Conservation (phyloP, 2,797 vertebrate genomes). For the Gobio occitaniae region DNA sequence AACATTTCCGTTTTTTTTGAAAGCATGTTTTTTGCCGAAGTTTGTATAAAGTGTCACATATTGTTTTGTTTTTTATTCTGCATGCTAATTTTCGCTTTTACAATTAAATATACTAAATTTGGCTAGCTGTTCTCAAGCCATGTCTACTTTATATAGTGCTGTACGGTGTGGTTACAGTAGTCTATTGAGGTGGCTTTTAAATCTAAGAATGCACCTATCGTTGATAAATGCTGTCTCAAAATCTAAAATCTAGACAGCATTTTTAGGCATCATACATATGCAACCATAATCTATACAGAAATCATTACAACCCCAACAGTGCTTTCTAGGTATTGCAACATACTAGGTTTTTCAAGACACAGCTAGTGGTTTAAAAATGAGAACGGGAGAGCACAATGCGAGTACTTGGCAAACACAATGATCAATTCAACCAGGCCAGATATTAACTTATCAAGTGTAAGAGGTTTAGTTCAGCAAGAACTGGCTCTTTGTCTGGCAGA, state of each 20-base stretch:
- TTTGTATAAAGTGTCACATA: not conserved
- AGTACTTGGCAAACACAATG: constrained; percentile 20
- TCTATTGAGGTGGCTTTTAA: not conserved
- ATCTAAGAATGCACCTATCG: not conserved
- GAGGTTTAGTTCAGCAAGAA: constrained; percentile 40
- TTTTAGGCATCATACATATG: not conserved
- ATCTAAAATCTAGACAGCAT: not conserved
- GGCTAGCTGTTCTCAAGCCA: not conserved
- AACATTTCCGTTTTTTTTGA: not conserved
- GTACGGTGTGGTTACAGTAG: not conserved
- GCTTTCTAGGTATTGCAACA: not conserved
- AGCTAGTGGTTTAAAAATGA: not conserved
- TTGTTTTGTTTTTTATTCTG: not conserved
- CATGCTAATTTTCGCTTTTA: not conserved
- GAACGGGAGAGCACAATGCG: not conserved
- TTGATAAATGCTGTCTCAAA: not conserved
- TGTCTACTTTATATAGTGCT: too few species aligned
- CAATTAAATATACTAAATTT: not conserved
- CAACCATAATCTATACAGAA: not conserved
- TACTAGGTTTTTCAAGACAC: not conserved
- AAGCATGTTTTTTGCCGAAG: not conserved
- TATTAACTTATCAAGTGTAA: constrained; percentile 35
- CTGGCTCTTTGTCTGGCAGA: constrained; percentile 20
- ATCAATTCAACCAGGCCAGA: constrained; percentile 12
- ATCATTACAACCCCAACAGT: not conserved